Evolutionary conservation across 2,797 vertebrate species (phyloP).

Genomic region (Paguma larvata): DNA sequence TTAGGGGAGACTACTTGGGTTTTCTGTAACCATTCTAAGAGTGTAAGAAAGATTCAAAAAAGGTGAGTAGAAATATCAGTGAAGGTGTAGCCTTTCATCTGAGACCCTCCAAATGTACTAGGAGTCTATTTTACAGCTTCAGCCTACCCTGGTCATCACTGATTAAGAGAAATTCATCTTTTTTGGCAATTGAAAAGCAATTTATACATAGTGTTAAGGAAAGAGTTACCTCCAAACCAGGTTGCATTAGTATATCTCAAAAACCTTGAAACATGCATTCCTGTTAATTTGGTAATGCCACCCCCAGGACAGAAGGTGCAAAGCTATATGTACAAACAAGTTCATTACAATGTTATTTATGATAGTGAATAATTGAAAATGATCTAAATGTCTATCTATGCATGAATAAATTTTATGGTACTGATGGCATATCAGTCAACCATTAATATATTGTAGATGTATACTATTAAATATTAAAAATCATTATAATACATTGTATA

Average conservation of each 20-base stretch:
- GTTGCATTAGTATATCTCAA: neutral
- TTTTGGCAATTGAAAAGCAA: conserved; percentile 6
- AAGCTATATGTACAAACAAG: neutral
- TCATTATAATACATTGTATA: neutral
- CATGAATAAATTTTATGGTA: neutral
- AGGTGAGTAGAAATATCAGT: neutral
- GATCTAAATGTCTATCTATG: neutral
- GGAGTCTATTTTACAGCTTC: neutral
- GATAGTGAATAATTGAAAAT: neutral
- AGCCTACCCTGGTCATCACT: neutral
- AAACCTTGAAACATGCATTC: neutral
- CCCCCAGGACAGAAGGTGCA: neutral
- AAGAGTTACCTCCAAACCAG: neutral
- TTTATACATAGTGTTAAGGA: neutral
- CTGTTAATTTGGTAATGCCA: neutral
- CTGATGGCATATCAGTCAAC: neutral
- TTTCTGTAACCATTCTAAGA: neutral
- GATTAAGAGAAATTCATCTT: neutral
- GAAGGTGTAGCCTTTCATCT: neutral
- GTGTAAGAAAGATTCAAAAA: neutral
- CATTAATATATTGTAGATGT: conserved; percentile 35
- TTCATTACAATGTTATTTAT: neutral
- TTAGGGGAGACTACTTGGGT: neutral
- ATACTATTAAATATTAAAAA: conserved; percentile 25
- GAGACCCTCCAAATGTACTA: neutral